Percentiles rank a stretch among this genome's conserved stretches.
These are phyloP conservation scores for Spea bombifrons DNA, from an alignment of 2,113 vertebrate species.

Conservation along the genomic window DNA sequence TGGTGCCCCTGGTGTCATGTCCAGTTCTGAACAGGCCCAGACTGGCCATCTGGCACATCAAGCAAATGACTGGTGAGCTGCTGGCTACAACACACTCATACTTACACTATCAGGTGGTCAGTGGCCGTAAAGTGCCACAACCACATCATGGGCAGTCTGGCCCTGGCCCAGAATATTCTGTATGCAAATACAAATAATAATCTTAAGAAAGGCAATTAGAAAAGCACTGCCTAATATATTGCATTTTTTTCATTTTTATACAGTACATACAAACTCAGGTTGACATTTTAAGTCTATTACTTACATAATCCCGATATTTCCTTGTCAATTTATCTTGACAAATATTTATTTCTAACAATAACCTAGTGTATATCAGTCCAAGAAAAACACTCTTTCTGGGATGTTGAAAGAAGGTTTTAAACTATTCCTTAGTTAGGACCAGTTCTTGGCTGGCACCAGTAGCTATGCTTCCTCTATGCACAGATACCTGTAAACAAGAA, in stretches of 20 bases:
- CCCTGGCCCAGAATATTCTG: too few relatives aligned
- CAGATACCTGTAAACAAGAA: constrained; percentile 30
- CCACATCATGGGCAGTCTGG: too few relatives aligned
- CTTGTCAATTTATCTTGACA: constrained; percentile 31
- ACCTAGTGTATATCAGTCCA: constrained; percentile 32
- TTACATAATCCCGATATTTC: constrained; percentile 43
- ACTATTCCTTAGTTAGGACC: constrained; percentile 19
- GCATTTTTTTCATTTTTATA: constrained; percentile 14
- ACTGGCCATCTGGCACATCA: too few relatives aligned
- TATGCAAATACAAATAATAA: too few relatives aligned
- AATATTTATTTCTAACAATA: constrained; percentile 34
- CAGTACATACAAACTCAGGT: constrained; percentile 14
- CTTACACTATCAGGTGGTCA: too few relatives aligned
- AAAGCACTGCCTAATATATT: constrained; percentile 17
- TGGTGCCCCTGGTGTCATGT: too few relatives aligned
- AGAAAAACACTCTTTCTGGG: constrained; percentile 27
- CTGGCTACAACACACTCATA: too few relatives aligned
- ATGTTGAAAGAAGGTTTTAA: constrained; percentile 30
- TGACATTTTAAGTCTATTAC: constrained; percentile 36
- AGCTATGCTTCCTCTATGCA: constrained; percentile 13
- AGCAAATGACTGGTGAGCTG: too few relatives aligned
- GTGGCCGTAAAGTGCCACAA: too few relatives aligned
- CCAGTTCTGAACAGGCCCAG: too few relatives aligned
- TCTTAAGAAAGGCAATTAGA: background rate
- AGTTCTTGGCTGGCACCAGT: constrained; percentile 26